Evolutionary conservation across 2,797 vertebrate genomes (phyloP).

Genomic region (Pangasius macronema): DNA sequence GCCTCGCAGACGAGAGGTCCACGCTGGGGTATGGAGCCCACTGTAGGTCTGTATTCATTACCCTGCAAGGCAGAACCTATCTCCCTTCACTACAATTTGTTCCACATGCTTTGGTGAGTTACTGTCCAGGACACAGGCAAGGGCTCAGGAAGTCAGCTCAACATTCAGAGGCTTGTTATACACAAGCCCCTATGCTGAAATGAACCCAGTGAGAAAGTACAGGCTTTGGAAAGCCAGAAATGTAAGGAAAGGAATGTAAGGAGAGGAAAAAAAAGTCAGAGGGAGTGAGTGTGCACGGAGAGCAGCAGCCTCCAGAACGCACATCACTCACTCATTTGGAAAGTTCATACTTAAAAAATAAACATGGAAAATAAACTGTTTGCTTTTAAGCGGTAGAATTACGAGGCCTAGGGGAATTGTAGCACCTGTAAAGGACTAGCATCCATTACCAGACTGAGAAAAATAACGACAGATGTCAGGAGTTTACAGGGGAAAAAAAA

Average conservation of each 20-base stretch:
- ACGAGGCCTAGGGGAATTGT: conserved; percentile 37
- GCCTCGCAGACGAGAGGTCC: conserved; percentile 31
- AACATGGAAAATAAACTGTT: conserved; percentile 66
- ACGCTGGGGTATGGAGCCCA: conserved; percentile 13
- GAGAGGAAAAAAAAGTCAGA: neutral
- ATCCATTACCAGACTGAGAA: conserved; percentile 17
- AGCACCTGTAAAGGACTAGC: conserved; percentile 51
- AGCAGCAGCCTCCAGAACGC: conserved; percentile 15
- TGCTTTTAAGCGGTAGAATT: conserved; percentile 59
- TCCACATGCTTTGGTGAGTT: conserved; percentile 64
- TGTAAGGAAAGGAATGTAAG: conserved; percentile 26
- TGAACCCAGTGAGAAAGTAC: conserved; percentile 23
- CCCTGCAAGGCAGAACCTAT: conserved; percentile 39
- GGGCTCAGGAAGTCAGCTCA: conserved; percentile 58
- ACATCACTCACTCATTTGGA: conserved; percentile 59
- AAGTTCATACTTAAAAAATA: conserved; percentile 62
- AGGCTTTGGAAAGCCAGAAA: conserved; percentile 59
- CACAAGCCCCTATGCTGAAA: conserved; percentile 63
- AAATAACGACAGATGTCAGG: conserved; percentile 29
- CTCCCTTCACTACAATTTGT: conserved; percentile 56
- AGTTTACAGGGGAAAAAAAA: neutral
- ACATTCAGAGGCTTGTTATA: conserved; percentile 70
- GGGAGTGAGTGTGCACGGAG: conserved; percentile 31
- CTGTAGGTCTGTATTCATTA: conserved; percentile 50
- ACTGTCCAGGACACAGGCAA: conserved; percentile 57